Percentiles rank a stretch among this genome's conserved stretches.
Conservation (phyloP, 2,113 vertebrate species). For the Hemichromis elongatus region DNA sequence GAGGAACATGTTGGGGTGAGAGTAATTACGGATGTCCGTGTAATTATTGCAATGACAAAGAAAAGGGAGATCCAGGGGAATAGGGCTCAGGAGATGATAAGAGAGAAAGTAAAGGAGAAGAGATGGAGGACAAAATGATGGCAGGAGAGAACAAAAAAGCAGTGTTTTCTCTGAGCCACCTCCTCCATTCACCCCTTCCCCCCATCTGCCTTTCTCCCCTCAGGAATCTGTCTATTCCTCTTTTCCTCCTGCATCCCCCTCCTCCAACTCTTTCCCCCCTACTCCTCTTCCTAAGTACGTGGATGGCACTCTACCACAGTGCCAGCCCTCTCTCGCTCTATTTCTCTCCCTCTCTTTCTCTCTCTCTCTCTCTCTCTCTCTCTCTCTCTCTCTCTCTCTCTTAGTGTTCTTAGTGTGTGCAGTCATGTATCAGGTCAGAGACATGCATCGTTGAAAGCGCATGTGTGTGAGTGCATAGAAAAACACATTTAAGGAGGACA, state of each 20-base stretch:
- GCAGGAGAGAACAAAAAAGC: conserved; percentile 24
- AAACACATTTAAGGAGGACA: conserved; percentile 67
- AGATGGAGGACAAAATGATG: conserved; percentile 8
- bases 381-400: background rate
- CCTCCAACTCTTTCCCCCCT: background rate
- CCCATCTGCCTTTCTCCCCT: conserved; percentile 58
- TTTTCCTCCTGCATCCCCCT: conserved; percentile 22
- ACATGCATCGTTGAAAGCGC: conserved; percentile 50
- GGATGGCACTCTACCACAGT: conserved; percentile 48
- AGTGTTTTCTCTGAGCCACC: conserved; percentile 14
- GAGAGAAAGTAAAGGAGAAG: background rate
- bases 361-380: conserved; percentile 9
- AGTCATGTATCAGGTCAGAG: conserved; percentile 62
- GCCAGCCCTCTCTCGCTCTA: conserved; percentile 31
- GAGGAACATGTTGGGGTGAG: background rate
- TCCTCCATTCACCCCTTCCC: conserved; percentile 40
- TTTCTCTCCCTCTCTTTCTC: background rate
- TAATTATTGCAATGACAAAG: conserved; percentile 41
- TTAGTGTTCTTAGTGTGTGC: conserved; percentile 20
- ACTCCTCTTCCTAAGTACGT: conserved; percentile 31
- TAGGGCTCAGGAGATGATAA: background rate
- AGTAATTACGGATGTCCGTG: conserved; percentile 45
- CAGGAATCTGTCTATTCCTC: conserved; percentile 63
- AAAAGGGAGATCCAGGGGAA: background rate
- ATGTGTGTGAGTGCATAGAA: conserved; percentile 53